Percentiles rank a stretch among this genome's conserved stretches.
phyloP scores from a whole-genome alignment of 1,140 invertebrate genomes.

The Aphis gossypii region DNA sequence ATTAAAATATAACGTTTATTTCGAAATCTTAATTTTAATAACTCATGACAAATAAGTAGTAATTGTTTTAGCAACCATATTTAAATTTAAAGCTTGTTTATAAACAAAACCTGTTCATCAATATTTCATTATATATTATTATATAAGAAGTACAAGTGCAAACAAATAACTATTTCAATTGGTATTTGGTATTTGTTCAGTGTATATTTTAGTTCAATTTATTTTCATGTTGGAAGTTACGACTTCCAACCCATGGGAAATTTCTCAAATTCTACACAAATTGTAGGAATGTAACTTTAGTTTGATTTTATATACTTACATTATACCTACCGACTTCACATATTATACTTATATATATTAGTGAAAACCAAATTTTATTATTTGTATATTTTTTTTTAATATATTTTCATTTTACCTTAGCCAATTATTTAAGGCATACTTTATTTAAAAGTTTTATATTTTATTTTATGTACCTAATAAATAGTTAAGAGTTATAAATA shows the following conservation, averaged over 20 bases:
- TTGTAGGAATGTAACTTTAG: neutral
- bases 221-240: neutral
- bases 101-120: neutral
- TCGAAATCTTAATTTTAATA: neutral
- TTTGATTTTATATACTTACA: neutral
- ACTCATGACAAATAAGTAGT: neutral
- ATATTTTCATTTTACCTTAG: no score
- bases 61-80: neutral
- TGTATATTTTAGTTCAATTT: conserved; percentile 3
- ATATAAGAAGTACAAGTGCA: neutral
- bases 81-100: neutral
- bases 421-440: no score
- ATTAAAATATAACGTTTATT: neutral
- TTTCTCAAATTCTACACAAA: conserved; percentile 6
- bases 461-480: no score
- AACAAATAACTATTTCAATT: conserved; percentile 9
- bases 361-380: neutral
- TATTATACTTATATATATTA: neutral
- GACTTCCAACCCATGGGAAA: neutral
- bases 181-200: conserved; percentile 1
- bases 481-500: no score
- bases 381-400: neutral
- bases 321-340: neutral
- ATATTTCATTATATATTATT: neutral
- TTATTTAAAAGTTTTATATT: no score